phyloP scores from a whole-genome alignment of 2,113 vertebrate genomes.

The Callaeas wilsoni region DNA sequence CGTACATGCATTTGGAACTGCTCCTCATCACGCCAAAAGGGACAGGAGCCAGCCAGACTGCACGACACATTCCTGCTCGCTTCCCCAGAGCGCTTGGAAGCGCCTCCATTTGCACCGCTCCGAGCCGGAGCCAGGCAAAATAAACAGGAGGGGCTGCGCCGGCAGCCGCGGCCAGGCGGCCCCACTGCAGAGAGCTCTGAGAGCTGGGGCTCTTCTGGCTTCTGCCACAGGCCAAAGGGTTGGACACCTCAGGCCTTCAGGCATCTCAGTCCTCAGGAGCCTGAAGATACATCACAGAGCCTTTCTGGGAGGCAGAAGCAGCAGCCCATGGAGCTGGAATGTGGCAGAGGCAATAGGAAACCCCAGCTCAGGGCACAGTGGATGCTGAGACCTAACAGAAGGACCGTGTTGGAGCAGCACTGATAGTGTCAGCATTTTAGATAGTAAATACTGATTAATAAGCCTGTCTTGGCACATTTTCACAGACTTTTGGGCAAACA shows the following conservation, averaged over 20 bases:
- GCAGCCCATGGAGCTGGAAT: neutral
- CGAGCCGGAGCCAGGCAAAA: neutral
- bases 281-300: neutral
- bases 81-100: constrained; percentile 2
- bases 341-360: neutral
- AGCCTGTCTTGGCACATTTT: neutral
- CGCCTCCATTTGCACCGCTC: neutral
- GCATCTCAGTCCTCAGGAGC: neutral
- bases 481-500: neutral
- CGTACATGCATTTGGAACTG: constrained; percentile 4
- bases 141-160: neutral
- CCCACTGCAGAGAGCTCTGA: neutral
- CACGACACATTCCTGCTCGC: neutral
- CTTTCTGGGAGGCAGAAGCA: neutral
- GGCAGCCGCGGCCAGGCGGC: neutral
- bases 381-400: neutral
- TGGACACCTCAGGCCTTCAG: neutral
- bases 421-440: neutral
- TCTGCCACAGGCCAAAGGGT: neutral
- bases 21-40: constrained; percentile 20
- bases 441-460: neutral
- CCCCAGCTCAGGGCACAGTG: neutral
- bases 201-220: neutral
- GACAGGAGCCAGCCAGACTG: constrained; percentile 27
- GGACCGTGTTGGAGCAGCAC: neutral